Conservation (phyloP, 2,797 vertebrate genomes). For the Petrocephalus sullivani region DNA sequence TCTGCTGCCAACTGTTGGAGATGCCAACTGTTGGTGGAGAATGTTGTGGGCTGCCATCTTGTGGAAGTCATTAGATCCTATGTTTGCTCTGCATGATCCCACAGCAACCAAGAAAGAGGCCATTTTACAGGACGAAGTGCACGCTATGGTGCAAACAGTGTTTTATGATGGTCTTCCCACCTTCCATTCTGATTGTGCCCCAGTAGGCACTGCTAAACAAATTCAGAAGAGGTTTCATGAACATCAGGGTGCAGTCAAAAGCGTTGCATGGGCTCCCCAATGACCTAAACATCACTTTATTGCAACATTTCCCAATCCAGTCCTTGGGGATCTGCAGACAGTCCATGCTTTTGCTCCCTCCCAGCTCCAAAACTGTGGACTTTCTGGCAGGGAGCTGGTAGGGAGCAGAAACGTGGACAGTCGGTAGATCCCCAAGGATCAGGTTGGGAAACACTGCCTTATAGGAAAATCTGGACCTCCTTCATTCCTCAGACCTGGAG, state of each 20-base stretch:
- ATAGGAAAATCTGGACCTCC: background rate
- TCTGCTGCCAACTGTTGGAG: background rate
- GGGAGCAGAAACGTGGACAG: background rate
- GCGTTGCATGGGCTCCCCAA: background rate
- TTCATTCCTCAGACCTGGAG: background rate
- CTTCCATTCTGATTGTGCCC: background rate
- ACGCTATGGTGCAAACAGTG: background rate
- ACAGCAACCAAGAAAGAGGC: background rate
- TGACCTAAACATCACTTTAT: background rate
- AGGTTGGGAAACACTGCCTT: background rate
- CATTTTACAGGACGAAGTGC: background rate
- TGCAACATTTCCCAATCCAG: background rate
- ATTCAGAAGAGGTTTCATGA: background rate
- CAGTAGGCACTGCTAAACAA: background rate
- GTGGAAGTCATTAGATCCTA: background rate
- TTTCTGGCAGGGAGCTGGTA: background rate
- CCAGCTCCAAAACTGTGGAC: background rate
- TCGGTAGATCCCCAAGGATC: background rate
- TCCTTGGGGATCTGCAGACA: background rate
- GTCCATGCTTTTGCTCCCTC: background rate
- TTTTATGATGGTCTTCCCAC: background rate
- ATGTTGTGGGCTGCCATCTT: background rate
- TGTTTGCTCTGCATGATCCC: background rate
- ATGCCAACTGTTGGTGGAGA: background rate
- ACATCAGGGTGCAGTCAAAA: background rate